These are phyloP conservation scores for Castor canadensis DNA, from an alignment of 2,113 vertebrate species.

Conservation along the genomic window DNA sequence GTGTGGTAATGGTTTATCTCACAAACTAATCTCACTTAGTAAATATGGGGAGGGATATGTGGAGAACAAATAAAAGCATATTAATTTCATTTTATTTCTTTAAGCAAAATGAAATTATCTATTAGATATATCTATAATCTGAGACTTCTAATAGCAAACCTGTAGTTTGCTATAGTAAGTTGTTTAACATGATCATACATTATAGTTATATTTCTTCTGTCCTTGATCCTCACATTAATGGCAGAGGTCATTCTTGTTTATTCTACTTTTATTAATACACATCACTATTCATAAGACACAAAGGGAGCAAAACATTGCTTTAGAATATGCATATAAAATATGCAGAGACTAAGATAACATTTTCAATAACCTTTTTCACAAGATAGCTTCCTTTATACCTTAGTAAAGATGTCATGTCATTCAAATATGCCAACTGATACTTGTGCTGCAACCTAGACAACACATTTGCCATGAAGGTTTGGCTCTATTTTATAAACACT, in stretches of 20 bases:
- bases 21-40: neutral
- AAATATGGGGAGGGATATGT: neutral
- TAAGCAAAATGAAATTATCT: neutral
- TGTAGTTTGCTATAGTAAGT: neutral
- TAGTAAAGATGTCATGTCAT: neutral
- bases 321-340: neutral
- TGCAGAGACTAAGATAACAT: neutral
- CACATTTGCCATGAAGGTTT: neutral
- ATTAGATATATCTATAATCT: neutral
- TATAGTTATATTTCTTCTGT: neutral
- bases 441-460: neutral
- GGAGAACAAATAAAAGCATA: neutral
- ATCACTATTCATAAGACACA: neutral
- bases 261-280: neutral
- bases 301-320: neutral
- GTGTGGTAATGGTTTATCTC: neutral
- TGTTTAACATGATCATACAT: neutral
- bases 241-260: neutral
- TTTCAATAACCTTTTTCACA: slow-evolving; percentile 6
- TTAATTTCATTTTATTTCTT: neutral
- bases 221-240: neutral
- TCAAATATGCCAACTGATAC: neutral
- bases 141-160: neutral
- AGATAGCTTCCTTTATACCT: neutral
- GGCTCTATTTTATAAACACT: neutral